Evolutionary conservation across 1,140 invertebrate genomes (phyloP).

Genomic region (Drosophila novamexicana): DNA sequence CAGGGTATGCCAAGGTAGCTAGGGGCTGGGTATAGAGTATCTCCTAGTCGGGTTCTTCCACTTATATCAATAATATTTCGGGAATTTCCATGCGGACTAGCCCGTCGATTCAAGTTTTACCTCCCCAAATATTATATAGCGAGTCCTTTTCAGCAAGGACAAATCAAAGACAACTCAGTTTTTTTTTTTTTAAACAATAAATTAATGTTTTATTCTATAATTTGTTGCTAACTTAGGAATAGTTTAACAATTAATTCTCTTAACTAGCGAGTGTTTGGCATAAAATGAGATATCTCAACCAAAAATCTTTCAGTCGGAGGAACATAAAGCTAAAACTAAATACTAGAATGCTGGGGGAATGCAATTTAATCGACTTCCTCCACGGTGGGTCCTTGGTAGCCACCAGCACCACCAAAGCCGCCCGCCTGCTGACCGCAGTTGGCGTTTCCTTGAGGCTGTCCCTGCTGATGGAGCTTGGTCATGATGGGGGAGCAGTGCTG

Average conservation of each 20-base stretch:
- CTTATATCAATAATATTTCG: no score
- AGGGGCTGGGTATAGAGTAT: no score
- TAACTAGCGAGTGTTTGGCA: slow-evolving; percentile 56
- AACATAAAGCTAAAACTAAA: background rate
- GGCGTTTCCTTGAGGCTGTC: slow-evolving; percentile 64
- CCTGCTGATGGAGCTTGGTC: slow-evolving; percentile 85
- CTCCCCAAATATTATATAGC: no score
- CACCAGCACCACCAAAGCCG: slow-evolving; percentile 81
- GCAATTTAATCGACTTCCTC: slow-evolving; percentile 89
- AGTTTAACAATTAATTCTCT: slow-evolving; percentile 16
- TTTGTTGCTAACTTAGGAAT: slow-evolving; percentile 38
- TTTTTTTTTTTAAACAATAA: slow-evolving; percentile 5
- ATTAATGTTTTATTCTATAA: slow-evolving; percentile 28
- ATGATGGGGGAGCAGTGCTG: slow-evolving; percentile 86
- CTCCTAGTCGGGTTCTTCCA: no score
- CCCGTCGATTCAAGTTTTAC: no score
- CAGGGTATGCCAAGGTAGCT: no score
- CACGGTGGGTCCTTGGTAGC: slow-evolving; percentile 87
- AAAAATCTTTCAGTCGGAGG: slow-evolving; percentile 25
- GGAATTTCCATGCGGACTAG: no score
- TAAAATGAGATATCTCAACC: slow-evolving; percentile 1
- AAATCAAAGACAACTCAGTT: slow-evolving; percentile 4
- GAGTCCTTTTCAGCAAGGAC: background rate
- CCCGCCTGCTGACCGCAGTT: slow-evolving; percentile 83
- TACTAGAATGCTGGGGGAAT: background rate